These are phyloP conservation scores for Hydractinia symbiolongicarpus DNA, from an alignment of 30 jellyfish, hydroid and myxozoan genomes.

Conservation along the genomic window DNA sequence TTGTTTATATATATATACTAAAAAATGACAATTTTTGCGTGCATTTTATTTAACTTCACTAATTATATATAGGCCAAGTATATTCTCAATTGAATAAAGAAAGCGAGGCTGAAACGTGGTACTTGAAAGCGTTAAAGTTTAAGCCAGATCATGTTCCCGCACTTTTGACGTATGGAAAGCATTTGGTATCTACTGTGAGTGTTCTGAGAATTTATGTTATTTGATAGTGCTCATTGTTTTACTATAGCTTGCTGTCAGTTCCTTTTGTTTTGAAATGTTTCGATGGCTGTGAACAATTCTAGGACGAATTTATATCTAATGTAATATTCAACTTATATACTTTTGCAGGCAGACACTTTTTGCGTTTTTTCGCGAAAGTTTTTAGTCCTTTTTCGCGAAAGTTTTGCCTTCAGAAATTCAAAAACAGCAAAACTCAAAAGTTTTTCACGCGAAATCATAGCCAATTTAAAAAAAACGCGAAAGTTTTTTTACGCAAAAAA, in stretches of 20 bases:
- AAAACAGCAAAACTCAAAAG: no score
- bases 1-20: background rate
- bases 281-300: background rate
- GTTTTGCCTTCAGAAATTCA: no score
- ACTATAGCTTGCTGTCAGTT: no score
- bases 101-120: slow-evolving; percentile 55
- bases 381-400: no score
- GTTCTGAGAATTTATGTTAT: no score
- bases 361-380: no score
- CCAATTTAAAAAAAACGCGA: no score
- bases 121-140: slow-evolving; percentile 48
- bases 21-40: background rate
- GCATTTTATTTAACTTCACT: background rate
- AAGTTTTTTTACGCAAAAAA: no score
- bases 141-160: slow-evolving; percentile 71
- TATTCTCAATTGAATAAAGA: slow-evolving; percentile 46
- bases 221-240: background rate
- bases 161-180: slow-evolving; percentile 66
- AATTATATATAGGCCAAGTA: slow-evolving; percentile 49
- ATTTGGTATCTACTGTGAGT: slow-evolving; percentile 43
- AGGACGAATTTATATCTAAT: background rate
- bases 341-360: no score
- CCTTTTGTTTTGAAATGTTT: no score
- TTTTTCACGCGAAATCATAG: no score
- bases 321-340: no score